Percentiles rank a stretch among this genome's conserved stretches.
These are phyloP conservation scores for Pectinophora gossypiella DNA, from an alignment of 1,140 invertebrate genomes.

Conservation along the genomic window DNA sequence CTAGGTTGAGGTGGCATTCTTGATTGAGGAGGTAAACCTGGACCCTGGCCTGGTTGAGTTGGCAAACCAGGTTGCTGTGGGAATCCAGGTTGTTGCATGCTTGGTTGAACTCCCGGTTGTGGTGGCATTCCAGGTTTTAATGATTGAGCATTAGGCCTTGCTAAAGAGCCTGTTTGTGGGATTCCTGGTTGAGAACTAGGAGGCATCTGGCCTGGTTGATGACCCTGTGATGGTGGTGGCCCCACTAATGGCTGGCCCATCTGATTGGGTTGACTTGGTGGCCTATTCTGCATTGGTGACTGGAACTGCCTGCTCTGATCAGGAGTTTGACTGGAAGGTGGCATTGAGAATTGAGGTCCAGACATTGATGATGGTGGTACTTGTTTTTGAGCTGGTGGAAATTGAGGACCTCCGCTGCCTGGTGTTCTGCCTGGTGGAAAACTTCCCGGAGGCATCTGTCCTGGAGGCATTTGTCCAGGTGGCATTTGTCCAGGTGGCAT, in stretches of 20 bases:
- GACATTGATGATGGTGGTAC: conserved; percentile 19
- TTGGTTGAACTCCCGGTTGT: neutral
- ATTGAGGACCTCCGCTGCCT: neutral
- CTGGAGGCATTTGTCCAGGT: conserved; percentile 37
- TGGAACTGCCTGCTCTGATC: conserved; percentile 12
- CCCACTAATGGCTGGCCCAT: neutral
- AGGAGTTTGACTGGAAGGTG: conserved; percentile 26
- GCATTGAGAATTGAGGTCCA: conserved; percentile 26
- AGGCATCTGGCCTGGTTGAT: conserved; percentile 23
- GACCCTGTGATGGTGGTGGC: conserved; percentile 32
- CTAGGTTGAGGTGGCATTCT: conserved; percentile 14
- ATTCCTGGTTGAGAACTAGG: conserved; percentile 25
- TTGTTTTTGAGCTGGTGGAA: neutral
- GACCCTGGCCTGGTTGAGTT: conserved; percentile 7
- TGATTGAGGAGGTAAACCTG: no score
- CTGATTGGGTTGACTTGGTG: neutral
- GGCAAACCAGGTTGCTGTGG: conserved; percentile 12
- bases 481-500: conserved; percentile 33
- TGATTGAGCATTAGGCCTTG: neutral
- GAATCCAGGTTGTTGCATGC: neutral
- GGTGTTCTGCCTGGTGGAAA: conserved; percentile 23
- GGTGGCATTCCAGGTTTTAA: conserved; percentile 12
- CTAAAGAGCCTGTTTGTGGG: conserved; percentile 19
- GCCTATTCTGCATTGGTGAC: neutral
- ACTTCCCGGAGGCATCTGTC: conserved; percentile 36